These are phyloP conservation scores for Rhinichthys klamathensis DNA, from an alignment of 2,113 vertebrate species.

Conservation along the genomic window DNA sequence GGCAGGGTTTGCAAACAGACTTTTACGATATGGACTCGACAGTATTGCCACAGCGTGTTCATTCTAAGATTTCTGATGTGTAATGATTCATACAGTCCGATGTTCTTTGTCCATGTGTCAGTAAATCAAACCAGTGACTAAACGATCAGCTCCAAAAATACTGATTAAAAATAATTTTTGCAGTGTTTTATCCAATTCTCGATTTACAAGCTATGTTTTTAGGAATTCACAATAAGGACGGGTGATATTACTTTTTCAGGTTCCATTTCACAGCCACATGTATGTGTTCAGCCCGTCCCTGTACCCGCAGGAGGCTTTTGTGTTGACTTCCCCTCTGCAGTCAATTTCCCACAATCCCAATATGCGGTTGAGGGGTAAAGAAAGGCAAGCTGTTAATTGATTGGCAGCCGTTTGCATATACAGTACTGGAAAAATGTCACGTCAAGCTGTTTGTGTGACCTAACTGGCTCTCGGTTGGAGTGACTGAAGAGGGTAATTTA, in stretches of 20 bases:
- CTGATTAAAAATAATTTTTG: not conserved
- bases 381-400: slow-evolving; percentile 53
- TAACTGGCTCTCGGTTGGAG: slow-evolving; percentile 51
- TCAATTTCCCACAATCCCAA: slow-evolving; percentile 55
- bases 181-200: not conserved
- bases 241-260: not conserved
- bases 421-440: slow-evolving; percentile 59
- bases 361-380: slow-evolving; percentile 43
- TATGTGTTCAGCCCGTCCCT: slow-evolving; percentile 27
- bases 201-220: not conserved
- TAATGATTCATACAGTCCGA: too few relatives aligned
- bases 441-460: slow-evolving; percentile 56
- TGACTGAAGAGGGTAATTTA: slow-evolving; percentile 59
- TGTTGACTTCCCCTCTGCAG: slow-evolving; percentile 55
- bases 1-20: too few relatives aligned
- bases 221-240: not conserved
- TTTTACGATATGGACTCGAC: too few relatives aligned
- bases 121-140: too few relatives aligned
- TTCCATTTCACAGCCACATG: not conserved
- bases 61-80: too few relatives aligned
- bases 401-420: slow-evolving; percentile 62
- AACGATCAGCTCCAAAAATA: too few relatives aligned
- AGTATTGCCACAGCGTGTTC: too few relatives aligned
- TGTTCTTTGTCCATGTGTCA: too few relatives aligned
- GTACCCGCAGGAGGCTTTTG: slow-evolving; percentile 35